Evolutionary conservation across 92 coral and sea anemone genomes (phyloP).

Genomic region (Galaxea fascicularis): DNA sequence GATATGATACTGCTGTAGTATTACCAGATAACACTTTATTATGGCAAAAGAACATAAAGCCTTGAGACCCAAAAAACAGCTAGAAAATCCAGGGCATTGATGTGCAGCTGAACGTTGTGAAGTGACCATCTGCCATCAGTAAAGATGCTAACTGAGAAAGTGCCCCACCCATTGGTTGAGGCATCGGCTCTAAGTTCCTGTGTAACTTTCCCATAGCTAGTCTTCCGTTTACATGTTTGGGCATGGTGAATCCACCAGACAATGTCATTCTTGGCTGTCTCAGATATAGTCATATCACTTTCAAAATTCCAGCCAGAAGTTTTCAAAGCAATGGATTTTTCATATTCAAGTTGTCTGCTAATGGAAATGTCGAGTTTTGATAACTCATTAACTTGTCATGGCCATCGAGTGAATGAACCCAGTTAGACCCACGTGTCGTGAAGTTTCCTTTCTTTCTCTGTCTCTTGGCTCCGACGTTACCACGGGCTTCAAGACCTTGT

Average conservation of each 20-base stretch:
- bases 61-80: conserved; percentile 46
- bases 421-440: conserved; percentile 49
- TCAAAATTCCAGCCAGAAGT: conserved; percentile 26
- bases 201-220: conserved; percentile 39
- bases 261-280: conserved; percentile 27
- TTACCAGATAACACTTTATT: conserved; percentile 49
- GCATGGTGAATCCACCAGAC: conserved; percentile 38
- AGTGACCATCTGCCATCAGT: conserved; percentile 48
- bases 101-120: conserved; percentile 11
- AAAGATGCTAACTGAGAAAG: conserved; percentile 14
- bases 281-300: conserved; percentile 17
- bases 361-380: conserved; percentile 53
- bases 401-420: conserved; percentile 45
- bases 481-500: conserved; percentile 60
- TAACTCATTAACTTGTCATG: conserved; percentile 47
- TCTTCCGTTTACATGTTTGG: conserved; percentile 30
- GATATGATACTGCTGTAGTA: conserved; percentile 42
- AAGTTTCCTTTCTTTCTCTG: conserved; percentile 50
- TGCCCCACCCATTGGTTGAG: conserved; percentile 44
- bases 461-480: conserved; percentile 51
- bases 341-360: conserved; percentile 33
- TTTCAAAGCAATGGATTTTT: conserved; percentile 35
- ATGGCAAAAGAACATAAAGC: conserved; percentile 40
- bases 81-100: conserved; percentile 30
- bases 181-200: conserved; percentile 32